phyloP scores from a whole-genome alignment of 2,888 invertebrate species.

The Danaus chrysippus region DNA sequence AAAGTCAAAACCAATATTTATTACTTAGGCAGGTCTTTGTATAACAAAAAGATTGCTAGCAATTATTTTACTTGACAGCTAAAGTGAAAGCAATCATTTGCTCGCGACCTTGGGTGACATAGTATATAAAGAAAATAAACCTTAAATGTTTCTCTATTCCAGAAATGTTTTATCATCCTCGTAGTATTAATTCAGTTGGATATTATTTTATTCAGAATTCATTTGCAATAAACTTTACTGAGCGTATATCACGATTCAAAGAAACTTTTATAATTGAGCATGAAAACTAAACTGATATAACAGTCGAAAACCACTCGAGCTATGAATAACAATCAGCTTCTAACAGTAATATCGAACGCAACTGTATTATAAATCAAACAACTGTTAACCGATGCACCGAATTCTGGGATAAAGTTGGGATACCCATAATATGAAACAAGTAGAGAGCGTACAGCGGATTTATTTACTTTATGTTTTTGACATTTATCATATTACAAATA shows the following conservation, averaged over 20 bases:
- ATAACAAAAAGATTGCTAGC: constrained; percentile 2
- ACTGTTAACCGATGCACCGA: constrained; percentile 48
- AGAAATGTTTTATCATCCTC: too few species aligned
- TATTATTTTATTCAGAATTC: too few species aligned
- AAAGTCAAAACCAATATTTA: too few species aligned
- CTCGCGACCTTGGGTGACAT: constrained; percentile 10
- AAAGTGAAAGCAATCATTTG: constrained; percentile 18
- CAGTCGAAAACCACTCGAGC: not conserved
- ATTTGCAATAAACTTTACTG: too few species aligned
- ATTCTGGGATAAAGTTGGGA: constrained; percentile 49
- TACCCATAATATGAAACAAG: constrained; percentile 33
- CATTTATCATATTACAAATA: not conserved
- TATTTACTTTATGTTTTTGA: not conserved
- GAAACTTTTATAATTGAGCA: constrained; percentile 2
- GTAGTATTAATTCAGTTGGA: too few species aligned
- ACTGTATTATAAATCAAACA: constrained; percentile 47
- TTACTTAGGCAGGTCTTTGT: constrained; percentile 8
- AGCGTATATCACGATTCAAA: not conserved
- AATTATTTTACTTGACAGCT: constrained; percentile 7
- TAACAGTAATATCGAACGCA: constrained; percentile 35
- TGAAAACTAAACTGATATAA: not conserved
- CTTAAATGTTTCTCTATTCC: too few species aligned
- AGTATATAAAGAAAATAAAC: constrained; percentile 15
- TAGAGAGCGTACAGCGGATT: constrained; percentile 17
- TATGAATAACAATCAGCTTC: constrained; percentile 31